phyloP scores from a whole-genome alignment of 2,113 vertebrate species.

The Macrotis lagotis region DNA sequence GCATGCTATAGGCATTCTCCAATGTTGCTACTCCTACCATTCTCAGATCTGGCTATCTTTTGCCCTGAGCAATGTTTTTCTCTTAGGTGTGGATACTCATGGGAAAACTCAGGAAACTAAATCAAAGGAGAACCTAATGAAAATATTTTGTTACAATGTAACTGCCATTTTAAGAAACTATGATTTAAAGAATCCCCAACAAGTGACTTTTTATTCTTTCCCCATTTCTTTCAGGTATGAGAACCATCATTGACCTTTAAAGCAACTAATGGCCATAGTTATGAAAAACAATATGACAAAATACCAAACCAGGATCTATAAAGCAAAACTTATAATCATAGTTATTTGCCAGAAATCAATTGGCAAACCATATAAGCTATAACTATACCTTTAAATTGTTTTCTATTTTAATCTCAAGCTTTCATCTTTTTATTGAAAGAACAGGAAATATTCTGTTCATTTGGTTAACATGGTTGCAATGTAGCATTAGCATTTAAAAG shows the following conservation, averaged over 20 bases:
- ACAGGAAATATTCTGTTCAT: background rate
- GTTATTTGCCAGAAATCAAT: background rate
- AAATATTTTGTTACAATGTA: too few relatives aligned
- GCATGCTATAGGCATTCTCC: too few relatives aligned
- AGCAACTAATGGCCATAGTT: background rate
- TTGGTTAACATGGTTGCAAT: background rate
- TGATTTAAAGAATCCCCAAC: too few relatives aligned
- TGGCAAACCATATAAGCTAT: background rate
- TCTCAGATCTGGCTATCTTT: too few relatives aligned
- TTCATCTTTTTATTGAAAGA: background rate
- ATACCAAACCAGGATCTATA: background rate
- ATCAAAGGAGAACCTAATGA: too few relatives aligned
- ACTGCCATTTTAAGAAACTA: too few relatives aligned
- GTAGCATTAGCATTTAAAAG: background rate
- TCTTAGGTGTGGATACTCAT: too few relatives aligned
- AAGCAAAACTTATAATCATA: background rate
- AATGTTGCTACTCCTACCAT: too few relatives aligned
- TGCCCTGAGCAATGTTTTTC: too few relatives aligned
- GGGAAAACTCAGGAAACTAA: too few relatives aligned
- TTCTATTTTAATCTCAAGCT: background rate
- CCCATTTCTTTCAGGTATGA: background rate
- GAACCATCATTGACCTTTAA: background rate
- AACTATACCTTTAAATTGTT: background rate
- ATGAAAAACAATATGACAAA: background rate
- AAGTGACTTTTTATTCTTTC: accelerated